Percentiles rank a stretch among this genome's conserved stretches.
Conservation (phyloP, 1,140 invertebrate genomes). For the Cotesia vestalis region DNA sequence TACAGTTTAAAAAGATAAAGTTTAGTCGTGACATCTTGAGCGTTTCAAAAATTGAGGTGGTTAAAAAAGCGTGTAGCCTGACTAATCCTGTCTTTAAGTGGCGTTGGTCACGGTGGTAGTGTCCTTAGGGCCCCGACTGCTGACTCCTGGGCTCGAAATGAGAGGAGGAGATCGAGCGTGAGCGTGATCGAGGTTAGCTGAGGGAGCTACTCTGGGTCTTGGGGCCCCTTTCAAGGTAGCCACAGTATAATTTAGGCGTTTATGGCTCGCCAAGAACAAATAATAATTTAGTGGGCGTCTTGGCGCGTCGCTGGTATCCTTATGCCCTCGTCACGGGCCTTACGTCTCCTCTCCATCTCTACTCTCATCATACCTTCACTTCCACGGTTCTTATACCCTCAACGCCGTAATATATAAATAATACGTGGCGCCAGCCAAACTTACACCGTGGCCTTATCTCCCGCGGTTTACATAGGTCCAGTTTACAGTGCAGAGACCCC, state of each 20-base stretch:
- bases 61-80: constrained; percentile 11
- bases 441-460: constrained; percentile 52
- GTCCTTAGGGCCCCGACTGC: neutral
- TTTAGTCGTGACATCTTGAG: constrained; percentile 6
- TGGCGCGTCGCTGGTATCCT: constrained; percentile 38
- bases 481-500: neutral
- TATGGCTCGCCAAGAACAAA: constrained; percentile 59
- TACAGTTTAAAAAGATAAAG: neutral
- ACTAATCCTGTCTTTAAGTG: constrained; percentile 23
- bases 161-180: constrained; percentile 20
- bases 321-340: constrained; percentile 9
- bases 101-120: constrained; percentile 20
- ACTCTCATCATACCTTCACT: constrained; percentile 4
- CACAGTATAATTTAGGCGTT: constrained; percentile 60
- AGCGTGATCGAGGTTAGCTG: constrained; percentile 3
- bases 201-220: constrained; percentile 23
- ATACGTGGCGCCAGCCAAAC: constrained; percentile 61
- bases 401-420: constrained; percentile 53
- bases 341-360: constrained; percentile 7
- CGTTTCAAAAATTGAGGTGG: neutral
- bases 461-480: constrained; percentile 43
- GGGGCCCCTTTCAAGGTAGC: constrained; percentile 47
- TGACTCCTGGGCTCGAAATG: constrained; percentile 28
- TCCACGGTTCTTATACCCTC: constrained; percentile 20
- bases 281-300: constrained; percentile 63